These are phyloP conservation scores for Melangyna quadrimaculata DNA, from an alignment of 2,888 invertebrate species.

Conservation along the genomic window DNA sequence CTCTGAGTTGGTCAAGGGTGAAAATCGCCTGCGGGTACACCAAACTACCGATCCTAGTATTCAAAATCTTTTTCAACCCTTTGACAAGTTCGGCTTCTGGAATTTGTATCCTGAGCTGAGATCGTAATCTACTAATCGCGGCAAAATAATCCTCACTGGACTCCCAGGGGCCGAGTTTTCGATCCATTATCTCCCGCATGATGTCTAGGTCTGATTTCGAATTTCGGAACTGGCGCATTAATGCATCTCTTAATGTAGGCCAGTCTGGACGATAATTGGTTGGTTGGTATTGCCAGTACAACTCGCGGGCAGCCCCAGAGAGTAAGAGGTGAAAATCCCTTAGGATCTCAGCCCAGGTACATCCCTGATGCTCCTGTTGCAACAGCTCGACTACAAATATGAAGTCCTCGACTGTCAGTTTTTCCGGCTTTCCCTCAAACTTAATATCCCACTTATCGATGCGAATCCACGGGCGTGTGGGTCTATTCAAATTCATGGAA, in stretches of 20 bases:
- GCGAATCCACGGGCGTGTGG: not conserved
- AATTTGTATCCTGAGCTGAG: not conserved
- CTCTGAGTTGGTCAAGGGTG: not conserved
- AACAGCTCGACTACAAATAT: not conserved
- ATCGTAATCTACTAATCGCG: not conserved
- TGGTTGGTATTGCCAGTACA: slow-evolving; percentile 6
- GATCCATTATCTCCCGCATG: not conserved
- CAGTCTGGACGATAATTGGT: not conserved
- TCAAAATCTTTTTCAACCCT: not conserved
- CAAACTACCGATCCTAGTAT: not conserved
- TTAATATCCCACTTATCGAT: not conserved
- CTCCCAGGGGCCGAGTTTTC: not conserved
- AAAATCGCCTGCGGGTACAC: not conserved
- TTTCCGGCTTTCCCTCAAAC: not conserved
- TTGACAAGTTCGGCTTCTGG: not conserved
- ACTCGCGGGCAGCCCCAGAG: not conserved
- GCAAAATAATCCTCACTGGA: not conserved
- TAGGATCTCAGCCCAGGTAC: slow-evolving; percentile 5
- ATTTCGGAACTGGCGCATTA: too few species aligned
- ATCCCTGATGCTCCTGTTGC: not conserved
- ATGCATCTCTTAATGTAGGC: not conserved
- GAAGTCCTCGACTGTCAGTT: not conserved
- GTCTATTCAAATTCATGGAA: not conserved
- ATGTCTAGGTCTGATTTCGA: slow-evolving; percentile 1
- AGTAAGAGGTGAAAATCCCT: not conserved